A percentile compares a stretch with the other conserved stretches of the same genome.
phyloP scores from a whole-genome alignment of 2,113 vertebrate genomes.

The Mesocricetus auratus region DNA sequence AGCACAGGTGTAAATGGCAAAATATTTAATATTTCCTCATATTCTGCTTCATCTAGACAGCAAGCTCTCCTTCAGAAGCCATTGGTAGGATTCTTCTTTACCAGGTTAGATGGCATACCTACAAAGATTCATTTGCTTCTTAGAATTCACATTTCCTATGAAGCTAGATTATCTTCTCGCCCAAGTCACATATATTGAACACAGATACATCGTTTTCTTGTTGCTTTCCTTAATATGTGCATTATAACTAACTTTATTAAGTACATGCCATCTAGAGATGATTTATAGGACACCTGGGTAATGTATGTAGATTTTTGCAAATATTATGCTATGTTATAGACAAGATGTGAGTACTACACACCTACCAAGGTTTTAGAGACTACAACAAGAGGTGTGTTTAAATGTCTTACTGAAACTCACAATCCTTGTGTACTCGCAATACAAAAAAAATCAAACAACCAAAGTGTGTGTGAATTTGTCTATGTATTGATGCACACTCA shows the following conservation, averaged over 20 bases:
- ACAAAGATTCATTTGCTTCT: too few relatives aligned
- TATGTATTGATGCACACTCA: neutral
- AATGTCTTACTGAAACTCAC: neutral
- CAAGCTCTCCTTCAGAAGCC: neutral
- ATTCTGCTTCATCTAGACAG: neutral
- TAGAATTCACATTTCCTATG: neutral
- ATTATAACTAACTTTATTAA: neutral
- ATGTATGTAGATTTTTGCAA: neutral
- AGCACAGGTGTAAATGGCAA: neutral
- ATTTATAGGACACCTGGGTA: neutral
- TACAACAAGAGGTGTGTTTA: neutral
- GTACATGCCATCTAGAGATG: neutral
- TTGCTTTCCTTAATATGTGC: neutral
- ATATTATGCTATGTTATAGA: neutral
- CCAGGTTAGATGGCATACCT: neutral
- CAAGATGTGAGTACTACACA: neutral
- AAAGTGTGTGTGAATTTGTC: neutral
- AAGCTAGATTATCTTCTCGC: neutral
- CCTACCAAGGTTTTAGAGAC: neutral
- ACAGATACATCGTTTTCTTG: neutral
- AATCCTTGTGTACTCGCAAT: neutral
- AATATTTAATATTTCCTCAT: neutral
- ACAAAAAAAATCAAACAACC: neutral
- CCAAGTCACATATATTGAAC: neutral
- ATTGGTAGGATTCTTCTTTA: neutral